Base-by-base conservation (phyloP, 2,888 invertebrate genomes). In the Tolmerus cingulatus region DNA sequence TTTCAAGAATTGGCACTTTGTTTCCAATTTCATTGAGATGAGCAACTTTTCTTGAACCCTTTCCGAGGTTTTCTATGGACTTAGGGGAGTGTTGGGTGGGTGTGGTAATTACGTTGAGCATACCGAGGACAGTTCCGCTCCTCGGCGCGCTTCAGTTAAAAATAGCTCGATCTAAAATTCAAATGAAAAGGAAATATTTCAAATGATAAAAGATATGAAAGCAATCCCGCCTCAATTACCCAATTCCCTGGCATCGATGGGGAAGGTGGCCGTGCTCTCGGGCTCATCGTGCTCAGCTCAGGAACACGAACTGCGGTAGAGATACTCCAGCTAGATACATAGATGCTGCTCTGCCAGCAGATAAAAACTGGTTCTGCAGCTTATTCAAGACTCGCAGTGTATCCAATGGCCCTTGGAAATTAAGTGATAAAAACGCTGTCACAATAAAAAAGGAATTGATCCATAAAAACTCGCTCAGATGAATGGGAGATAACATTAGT, bases 351-450 rank as follows among this genome's bases (percentile, higher is more conserved):
- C 40, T 12, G 40, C 66, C 7, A 34, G 34, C 37, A 55, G 82
- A 82, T 82, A 66, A 34, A 82, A 82, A 82, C 82, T 82, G 37
- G 82, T 82, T 57, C 66, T 82, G 82, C 57, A 66, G 82, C 82
- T 57, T 37, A 82, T 57, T 82, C 57, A 82, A 51, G 27, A 19
- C 66, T 57, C 57, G 19, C 27, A 79, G 79, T 79, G 30, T 51
- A 79, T 30, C 51, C 79, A 51, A 82, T 37, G 85, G 85, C 85
- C 85, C 85, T 46, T 46, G 74, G 57, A 85, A 85, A 85, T 85
- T 85, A 85, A 85, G 85, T 85, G 85, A 85, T 85, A 85, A 85
- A 85, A 85, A 85, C 34, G 85, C 85, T 85, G 85, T 85, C 85
- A 85, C 85, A 85, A 85, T 85, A 74, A 85, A 85, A 85, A 74